Evolutionary conservation across 2,113 vertebrate genomes (phyloP).

Genomic region (Aplodontia rufa): DNA sequence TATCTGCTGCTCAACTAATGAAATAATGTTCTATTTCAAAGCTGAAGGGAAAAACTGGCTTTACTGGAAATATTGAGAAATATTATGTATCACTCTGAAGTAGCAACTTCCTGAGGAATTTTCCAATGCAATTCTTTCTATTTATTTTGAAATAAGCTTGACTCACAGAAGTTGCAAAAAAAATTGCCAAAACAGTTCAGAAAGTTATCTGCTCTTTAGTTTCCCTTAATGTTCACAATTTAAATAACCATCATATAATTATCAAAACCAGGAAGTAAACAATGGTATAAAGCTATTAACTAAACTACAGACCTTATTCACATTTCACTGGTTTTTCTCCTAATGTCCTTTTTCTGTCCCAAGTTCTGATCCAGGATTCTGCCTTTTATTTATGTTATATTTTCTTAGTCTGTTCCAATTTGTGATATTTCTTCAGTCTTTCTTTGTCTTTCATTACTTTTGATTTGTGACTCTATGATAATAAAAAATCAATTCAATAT

Average conservation of each 20-base stretch:
- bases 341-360: neutral
- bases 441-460: neutral
- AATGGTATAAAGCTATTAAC: neutral
- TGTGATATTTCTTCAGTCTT: neutral
- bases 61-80: slow-evolving; percentile 52
- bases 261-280: neutral
- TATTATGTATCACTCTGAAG: neutral
- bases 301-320: neutral
- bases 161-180: slow-evolving; percentile 27
- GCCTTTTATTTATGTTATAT: neutral
- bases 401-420: neutral
- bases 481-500: neutral
- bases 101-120: slow-evolving; percentile 66
- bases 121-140: slow-evolving; percentile 8
- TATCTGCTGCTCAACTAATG: neutral
- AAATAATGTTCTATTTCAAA: slow-evolving; percentile 34
- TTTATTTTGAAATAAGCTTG: slow-evolving; percentile 56
- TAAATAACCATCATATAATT: neutral
- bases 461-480: neutral
- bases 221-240: neutral
- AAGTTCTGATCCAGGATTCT: neutral
- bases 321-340: neutral
- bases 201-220: neutral
- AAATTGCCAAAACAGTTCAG: neutral
- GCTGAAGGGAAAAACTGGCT: neutral